phyloP scores from a whole-genome alignment of 2,113 vertebrate species.

The Sarotherodon lohbergeri region DNA sequence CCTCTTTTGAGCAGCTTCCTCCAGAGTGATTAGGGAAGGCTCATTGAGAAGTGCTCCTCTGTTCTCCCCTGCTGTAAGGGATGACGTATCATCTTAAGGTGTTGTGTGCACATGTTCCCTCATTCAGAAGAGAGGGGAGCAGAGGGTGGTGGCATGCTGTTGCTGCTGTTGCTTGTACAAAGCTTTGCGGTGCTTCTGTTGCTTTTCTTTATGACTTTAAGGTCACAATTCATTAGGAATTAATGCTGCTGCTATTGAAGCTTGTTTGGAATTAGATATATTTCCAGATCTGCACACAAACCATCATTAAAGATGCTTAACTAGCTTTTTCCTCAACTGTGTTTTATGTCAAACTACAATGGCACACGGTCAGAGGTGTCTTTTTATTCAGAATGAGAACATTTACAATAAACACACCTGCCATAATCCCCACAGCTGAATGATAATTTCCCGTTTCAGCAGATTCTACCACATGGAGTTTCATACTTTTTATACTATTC shows the following conservation, averaged over 20 bases:
- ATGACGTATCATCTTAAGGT: slow-evolving; percentile 41
- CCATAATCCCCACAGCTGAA: not conserved
- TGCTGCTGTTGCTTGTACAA: not conserved
- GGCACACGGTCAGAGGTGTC: not conserved
- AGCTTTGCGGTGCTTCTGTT: not conserved
- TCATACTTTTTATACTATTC: not conserved
- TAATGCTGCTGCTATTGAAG: not conserved
- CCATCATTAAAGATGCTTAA: not conserved
- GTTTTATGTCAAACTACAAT: not conserved
- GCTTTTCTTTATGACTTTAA: not conserved
- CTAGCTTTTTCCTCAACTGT: not conserved
- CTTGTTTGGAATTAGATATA: not conserved
- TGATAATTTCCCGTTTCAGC: fast-evolving
- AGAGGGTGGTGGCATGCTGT: not conserved
- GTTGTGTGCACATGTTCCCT: slow-evolving; percentile 4
- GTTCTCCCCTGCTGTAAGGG: slow-evolving; percentile 3
- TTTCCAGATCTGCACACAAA: not conserved
- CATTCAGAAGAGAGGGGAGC: not conserved
- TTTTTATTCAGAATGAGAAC: not conserved
- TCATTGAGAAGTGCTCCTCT: slow-evolving; percentile 42
- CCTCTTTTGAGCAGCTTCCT: slow-evolving; percentile 36
- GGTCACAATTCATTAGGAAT: not conserved
- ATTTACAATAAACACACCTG: not conserved
- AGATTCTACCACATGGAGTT: not conserved
- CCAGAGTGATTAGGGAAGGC: slow-evolving; percentile 56